Evolutionary conservation across 2,797 vertebrate genomes (phyloP).

Genomic region (Pseudomugil tenellus): DNA sequence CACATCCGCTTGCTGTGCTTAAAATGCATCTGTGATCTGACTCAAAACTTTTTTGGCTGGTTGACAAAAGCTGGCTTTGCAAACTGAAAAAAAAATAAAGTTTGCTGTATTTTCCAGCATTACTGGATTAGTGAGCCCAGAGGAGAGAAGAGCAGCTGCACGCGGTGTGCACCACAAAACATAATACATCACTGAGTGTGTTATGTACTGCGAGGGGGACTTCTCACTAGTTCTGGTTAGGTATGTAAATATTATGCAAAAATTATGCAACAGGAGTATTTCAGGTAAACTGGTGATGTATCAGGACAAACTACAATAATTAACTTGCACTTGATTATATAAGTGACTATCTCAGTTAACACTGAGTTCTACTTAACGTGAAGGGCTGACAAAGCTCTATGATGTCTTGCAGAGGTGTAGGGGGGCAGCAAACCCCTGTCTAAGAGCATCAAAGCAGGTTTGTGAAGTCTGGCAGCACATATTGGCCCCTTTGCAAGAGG

Average conservation of each 20-base stretch:
- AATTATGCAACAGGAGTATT: not conserved
- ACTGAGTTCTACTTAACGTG: not conserved
- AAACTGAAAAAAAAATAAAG: slow-evolving; percentile 54
- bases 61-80: slow-evolving; percentile 68
- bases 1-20: slow-evolving; percentile 53
- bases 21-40: slow-evolving; percentile 53
- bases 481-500: too few species aligned
- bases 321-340: not conserved
- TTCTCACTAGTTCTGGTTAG: not conserved
- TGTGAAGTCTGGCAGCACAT: too few species aligned
- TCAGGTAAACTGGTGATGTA: not conserved
- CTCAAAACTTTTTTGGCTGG: slow-evolving; percentile 69
- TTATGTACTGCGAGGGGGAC: slow-evolving; percentile 25
- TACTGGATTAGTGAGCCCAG: slow-evolving; percentile 42
- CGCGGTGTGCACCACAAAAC: slow-evolving; percentile 19
- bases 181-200: slow-evolving; percentile 51
- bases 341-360: slow-evolving; percentile 5
- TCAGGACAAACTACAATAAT: not conserved
- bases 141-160: slow-evolving; percentile 45
- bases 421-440: too few species aligned
- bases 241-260: not conserved
- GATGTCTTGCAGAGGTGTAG: too few species aligned
- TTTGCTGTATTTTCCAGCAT: slow-evolving; percentile 70
- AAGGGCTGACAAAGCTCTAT: too few species aligned
- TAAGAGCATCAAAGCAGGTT: too few species aligned